Base-by-base conservation (phyloP, 1,140 invertebrate species). In the Whitmania pigra region DNA sequence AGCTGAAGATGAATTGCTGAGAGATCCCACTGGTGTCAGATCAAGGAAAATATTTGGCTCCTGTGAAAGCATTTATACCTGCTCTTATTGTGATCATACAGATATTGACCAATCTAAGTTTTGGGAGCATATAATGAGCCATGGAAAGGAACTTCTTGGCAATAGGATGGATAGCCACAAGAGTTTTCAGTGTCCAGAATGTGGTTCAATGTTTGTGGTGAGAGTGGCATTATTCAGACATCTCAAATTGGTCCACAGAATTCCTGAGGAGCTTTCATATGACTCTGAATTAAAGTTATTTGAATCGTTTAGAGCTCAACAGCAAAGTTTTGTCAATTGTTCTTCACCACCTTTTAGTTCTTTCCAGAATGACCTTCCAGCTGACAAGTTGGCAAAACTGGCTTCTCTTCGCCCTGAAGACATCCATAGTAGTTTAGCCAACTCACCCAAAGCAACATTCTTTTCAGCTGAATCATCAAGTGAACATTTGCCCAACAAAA, bases 171-270 rank as follows among this genome's bases (percentile, higher is more conserved):
- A 31, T 29, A 68, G 73, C 36, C 81, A 82, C 74, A 78, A 78
- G 36, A 76, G 74, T 4, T 76, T 76, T 53, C 80, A 81, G 72
- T 83, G 81, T 76, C 76, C 74, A n/a, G 79, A 82, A 72, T 83
- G 82, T 78, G 81, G 80, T 6, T 73, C 79, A 9, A 79, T 79
- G 74, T 83, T 82, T 76, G 76, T 78, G 22, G 81, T 81, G 3
- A 69, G 78, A 31, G 76, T 78, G 9, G 76, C 81, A 11, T 74
- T 83, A 15, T 75, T 72, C 43, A 80, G 79, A 68, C 82, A 83
- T 76, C 72, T 83, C 43, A 77, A 79, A 55, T 77, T 81, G 73
- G 80, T 81, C 22, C 82, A 83, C 72, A 79, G 79, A 70, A 77
- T 83, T 36, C 75, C 74, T 69, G 76, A 81, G 72, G 73, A 77